Conservation (phyloP, 2,113 vertebrate genomes). For the Antechinus flavipes region DNA sequence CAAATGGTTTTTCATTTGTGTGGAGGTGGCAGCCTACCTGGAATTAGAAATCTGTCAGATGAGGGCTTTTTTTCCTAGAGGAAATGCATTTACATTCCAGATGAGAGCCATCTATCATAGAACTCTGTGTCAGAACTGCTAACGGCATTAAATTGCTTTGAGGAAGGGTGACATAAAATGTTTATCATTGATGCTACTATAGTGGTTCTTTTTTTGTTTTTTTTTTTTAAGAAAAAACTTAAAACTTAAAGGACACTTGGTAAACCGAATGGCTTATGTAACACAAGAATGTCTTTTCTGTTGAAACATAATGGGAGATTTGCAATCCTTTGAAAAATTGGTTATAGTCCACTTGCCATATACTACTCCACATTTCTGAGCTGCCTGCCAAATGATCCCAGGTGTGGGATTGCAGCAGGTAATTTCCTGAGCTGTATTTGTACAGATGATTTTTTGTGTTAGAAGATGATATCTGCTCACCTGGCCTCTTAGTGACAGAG, state of each 20-base stretch:
- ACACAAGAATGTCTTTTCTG: constrained; percentile 55
- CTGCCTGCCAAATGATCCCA: constrained; percentile 85
- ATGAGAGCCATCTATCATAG: not conserved
- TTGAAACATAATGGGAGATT: constrained; percentile 63
- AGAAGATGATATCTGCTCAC: constrained; percentile 96
- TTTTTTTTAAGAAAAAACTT: not conserved
- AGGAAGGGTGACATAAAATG: not conserved
- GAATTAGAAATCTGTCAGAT: not conserved
- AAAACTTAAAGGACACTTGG: fast-evolving
- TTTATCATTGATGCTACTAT: not conserved
- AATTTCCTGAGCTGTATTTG: constrained; percentile 91
- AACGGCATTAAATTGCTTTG: not conserved
- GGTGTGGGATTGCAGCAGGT: constrained; percentile 94
- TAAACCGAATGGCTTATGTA: constrained; percentile 29
- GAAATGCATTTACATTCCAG: not conserved
- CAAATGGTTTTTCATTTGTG: not conserved
- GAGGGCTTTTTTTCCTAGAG: not conserved
- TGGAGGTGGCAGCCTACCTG: not conserved
- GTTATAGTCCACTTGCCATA: constrained; percentile 75
- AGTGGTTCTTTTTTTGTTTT: not conserved
- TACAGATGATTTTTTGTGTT: constrained; percentile 91
- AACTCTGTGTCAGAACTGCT: not conserved
- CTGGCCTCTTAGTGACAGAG: constrained; percentile 94
- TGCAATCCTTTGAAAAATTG: constrained; percentile 71
- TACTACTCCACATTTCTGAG: constrained; percentile 78